Conservation (phyloP, 2,113 vertebrate species). For the Xiphias gladius region DNA sequence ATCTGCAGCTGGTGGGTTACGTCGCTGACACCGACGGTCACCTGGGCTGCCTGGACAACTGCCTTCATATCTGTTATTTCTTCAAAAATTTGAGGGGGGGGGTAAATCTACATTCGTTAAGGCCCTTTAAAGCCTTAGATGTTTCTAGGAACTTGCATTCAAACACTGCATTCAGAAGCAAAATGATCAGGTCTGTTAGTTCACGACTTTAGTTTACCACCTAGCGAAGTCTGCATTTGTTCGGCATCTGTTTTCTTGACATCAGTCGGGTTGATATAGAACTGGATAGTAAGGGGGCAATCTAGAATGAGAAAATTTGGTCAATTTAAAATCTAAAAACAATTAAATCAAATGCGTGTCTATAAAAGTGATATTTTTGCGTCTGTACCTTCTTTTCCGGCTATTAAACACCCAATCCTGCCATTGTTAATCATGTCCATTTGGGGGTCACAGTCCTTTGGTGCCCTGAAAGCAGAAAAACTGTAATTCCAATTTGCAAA, state of each 20-base stretch:
- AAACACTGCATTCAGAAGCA: not conserved
- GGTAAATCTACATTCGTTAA: not conserved
- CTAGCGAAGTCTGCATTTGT: not conserved
- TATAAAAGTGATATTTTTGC: not conserved
- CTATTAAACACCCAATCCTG: slow-evolving; percentile 82
- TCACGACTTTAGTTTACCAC: not conserved
- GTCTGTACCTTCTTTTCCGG: slow-evolving; percentile 78
- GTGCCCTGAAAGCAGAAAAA: slow-evolving; percentile 60
- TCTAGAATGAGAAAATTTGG: slow-evolving; percentile 67
- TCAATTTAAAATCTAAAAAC: not conserved
- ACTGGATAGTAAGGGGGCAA: slow-evolving; percentile 84
- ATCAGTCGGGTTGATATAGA: slow-evolving; percentile 83
- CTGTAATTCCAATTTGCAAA: not conserved
- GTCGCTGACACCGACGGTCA: slow-evolving; percentile 63
- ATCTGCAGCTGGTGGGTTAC: slow-evolving; percentile 70
- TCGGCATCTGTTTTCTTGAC: slow-evolving; percentile 56
- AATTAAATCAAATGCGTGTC: not conserved
- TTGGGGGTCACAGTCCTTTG: slow-evolving; percentile 63
- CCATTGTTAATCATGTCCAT: slow-evolving; percentile 84
- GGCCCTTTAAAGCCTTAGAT: not conserved
- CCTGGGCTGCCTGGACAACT: slow-evolving; percentile 65
- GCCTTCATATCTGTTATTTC: not conserved
- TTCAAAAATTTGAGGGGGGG: not conserved
- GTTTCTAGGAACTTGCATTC: not conserved
- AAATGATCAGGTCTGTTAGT: not conserved